phyloP scores from a whole-genome alignment of 2,888 invertebrate genomes.

The Bellardia bayeri region DNA sequence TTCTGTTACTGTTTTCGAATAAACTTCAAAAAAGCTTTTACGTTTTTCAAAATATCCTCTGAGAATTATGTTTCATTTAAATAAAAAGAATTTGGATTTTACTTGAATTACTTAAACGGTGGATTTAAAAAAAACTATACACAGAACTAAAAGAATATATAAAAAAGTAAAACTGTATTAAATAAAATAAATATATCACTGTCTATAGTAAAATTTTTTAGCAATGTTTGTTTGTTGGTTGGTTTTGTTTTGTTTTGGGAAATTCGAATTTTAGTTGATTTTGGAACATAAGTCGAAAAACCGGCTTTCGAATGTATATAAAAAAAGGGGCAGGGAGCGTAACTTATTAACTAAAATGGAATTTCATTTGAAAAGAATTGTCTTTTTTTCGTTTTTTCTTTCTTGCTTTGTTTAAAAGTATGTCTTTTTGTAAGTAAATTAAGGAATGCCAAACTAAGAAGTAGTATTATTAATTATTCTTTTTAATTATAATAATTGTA shows the following conservation, averaged over 20 bases:
- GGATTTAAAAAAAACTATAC: slow-evolving; percentile 38
- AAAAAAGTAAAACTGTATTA: slow-evolving; percentile 12
- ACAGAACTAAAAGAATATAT: too few relatives aligned
- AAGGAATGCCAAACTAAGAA: slow-evolving; percentile 67
- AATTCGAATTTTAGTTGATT: slow-evolving; percentile 59
- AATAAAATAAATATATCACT: slow-evolving; percentile 68
- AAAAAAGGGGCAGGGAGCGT: not conserved
- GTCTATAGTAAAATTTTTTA: slow-evolving; percentile 44
- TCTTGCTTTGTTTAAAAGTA: slow-evolving; percentile 3
- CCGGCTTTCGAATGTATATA: slow-evolving; percentile 63
- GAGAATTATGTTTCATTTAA: slow-evolving; percentile 61
- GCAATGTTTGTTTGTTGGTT: not conserved
- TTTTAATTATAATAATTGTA: slow-evolving; percentile 1
- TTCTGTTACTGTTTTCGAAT: slow-evolving; percentile 29
- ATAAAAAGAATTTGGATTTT: not conserved
- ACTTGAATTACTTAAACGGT: slow-evolving; percentile 46
- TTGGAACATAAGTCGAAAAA: slow-evolving; percentile 64
- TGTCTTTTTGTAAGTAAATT: slow-evolving; percentile 53
- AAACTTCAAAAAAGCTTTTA: slow-evolving; percentile 68
- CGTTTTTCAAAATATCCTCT: slow-evolving; percentile 72
- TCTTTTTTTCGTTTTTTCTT: slow-evolving; percentile 6
- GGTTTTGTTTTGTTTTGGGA: slow-evolving; percentile 13
- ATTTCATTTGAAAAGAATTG: slow-evolving; percentile 67
- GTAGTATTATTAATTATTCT: slow-evolving; percentile 1
- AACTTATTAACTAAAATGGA: slow-evolving; percentile 57